These are phyloP conservation scores for Luffia ferchaultella DNA, from an alignment of 2,888 invertebrate genomes.

Conservation along the genomic window DNA sequence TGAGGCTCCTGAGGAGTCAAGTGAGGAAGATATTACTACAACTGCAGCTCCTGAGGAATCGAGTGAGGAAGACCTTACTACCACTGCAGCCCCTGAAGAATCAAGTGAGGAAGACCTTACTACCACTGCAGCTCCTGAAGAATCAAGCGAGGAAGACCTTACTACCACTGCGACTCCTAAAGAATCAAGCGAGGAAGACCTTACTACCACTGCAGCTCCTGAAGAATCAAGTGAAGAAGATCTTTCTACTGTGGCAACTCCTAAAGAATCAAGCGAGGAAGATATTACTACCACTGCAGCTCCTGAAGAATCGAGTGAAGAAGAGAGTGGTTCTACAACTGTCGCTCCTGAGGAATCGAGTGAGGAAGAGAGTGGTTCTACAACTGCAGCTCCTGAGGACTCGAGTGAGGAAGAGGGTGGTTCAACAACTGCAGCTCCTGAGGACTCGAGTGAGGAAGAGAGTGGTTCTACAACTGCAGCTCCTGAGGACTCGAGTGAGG, in stretches of 20 bases:
- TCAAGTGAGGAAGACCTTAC: neutral
- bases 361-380: constrained; percentile 10
- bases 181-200: constrained; percentile 7
- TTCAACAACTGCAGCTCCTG: neutral
- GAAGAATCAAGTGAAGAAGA: constrained; percentile 2
- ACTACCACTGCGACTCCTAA: constrained; percentile 3
- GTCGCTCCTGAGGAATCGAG: constrained; percentile 1
- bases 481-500: neutral
- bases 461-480: constrained; percentile 9
- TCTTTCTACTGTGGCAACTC: no score
- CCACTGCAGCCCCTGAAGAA: neutral
- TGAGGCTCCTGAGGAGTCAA: neutral
- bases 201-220: constrained; percentile 9
- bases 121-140: neutral
- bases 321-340: neutral
- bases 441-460: constrained; percentile 1
- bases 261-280: neutral
- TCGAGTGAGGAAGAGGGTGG: neutral
- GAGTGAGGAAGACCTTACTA: neutral
- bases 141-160: neutral
- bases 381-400: neutral
- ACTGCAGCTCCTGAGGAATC: neutral
- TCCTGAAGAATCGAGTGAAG: neutral
- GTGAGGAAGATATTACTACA: neutral
- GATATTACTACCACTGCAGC: constrained; percentile 1